A percentile compares a stretch with the other conserved stretches of the same genome.
Evolutionary conservation across 2,888 invertebrate species (phyloP).

Genomic region (Neria commutata): DNA sequence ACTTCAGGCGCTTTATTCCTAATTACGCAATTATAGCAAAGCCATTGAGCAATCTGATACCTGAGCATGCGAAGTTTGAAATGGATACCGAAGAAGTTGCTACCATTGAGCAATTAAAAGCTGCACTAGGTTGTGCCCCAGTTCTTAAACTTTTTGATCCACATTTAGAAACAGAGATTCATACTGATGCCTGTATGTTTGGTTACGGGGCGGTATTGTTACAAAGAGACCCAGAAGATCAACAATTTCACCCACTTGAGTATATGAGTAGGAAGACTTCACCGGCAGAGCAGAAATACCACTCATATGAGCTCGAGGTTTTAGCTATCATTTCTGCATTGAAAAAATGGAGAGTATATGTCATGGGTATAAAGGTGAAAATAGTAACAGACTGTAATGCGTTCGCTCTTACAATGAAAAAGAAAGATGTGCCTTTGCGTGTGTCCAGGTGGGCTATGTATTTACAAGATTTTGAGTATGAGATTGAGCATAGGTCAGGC

Average conservation of each 20-base stretch:
- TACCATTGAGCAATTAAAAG: slow-evolving; percentile 27
- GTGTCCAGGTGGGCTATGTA: slow-evolving; percentile 27
- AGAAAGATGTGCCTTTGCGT: slow-evolving; percentile 24
- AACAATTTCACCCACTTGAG: slow-evolving; percentile 22
- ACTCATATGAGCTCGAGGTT: slow-evolving; percentile 41
- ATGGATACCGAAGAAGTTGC: slow-evolving; percentile 17
- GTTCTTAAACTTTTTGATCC: slow-evolving; percentile 29
- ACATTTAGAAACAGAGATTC: slow-evolving; percentile 29
- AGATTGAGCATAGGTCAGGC: slow-evolving; percentile 27
- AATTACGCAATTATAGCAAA: slow-evolving; percentile 8
- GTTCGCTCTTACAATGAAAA: slow-evolving; percentile 27
- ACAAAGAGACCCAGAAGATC: slow-evolving; percentile 28
- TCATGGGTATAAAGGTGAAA: slow-evolving; percentile 25
- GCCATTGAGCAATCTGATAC: slow-evolving; percentile 24
- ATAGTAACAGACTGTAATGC: slow-evolving; percentile 34
- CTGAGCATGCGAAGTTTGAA: slow-evolving; percentile 24
- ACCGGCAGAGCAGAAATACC: slow-evolving; percentile 23
- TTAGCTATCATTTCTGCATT: slow-evolving; percentile 38
- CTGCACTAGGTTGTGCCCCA: slow-evolving; percentile 23
- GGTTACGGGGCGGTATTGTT: slow-evolving; percentile 35
- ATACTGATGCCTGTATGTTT: slow-evolving; percentile 32
- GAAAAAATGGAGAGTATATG: slow-evolving; percentile 36
- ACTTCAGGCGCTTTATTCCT: slow-evolving; percentile 24
- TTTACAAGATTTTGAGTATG: slow-evolving; percentile 26
- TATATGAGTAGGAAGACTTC: slow-evolving; percentile 31